A percentile compares a stretch with the other conserved stretches of the same genome.
Conservation (phyloP, 2,797 vertebrate genomes). For the Lophius americanus region DNA sequence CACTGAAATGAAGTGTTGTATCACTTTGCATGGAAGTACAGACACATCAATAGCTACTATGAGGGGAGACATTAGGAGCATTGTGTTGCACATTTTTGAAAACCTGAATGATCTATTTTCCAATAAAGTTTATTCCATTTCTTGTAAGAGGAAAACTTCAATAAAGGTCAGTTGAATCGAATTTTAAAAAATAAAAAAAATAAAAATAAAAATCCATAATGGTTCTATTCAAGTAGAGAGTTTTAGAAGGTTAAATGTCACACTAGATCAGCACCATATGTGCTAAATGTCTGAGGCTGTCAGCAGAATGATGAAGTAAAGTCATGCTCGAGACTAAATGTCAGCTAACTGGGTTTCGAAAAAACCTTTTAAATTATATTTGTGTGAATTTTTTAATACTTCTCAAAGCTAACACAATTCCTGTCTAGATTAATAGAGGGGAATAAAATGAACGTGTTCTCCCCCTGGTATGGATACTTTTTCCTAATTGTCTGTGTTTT, state of each 20-base stretch:
- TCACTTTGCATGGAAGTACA: too few species aligned
- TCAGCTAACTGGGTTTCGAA: constrained; percentile 21
- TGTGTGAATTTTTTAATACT: constrained; percentile 6
- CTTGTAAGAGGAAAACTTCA: not conserved
- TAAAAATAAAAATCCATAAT: constrained; percentile 10
- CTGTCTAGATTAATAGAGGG: not conserved
- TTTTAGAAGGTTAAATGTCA: constrained; percentile 54
- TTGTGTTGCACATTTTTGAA: not conserved
- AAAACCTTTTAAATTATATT: constrained; percentile 22
- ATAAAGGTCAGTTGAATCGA: constrained; percentile 44
- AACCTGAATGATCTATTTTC: not conserved
- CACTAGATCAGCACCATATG: not conserved
- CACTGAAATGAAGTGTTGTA: too few species aligned
- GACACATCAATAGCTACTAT: too few species aligned
- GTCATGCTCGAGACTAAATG: constrained; percentile 46
- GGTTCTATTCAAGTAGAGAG: constrained; percentile 16
- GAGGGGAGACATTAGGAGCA: too few species aligned
- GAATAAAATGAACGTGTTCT: too few species aligned
- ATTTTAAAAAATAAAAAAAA: not conserved
- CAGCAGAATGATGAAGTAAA: constrained; percentile 28
- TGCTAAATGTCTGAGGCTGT: constrained; percentile 25
- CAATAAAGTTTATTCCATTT: not conserved
- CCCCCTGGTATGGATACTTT: too few species aligned
- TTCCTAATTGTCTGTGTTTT: too few species aligned
- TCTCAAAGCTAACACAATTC: not conserved